Percentiles rank a stretch among this genome's conserved stretches.
Evolutionary conservation across 2,888 invertebrate species (phyloP).

Genomic region (Thymelicus lineola): DNA sequence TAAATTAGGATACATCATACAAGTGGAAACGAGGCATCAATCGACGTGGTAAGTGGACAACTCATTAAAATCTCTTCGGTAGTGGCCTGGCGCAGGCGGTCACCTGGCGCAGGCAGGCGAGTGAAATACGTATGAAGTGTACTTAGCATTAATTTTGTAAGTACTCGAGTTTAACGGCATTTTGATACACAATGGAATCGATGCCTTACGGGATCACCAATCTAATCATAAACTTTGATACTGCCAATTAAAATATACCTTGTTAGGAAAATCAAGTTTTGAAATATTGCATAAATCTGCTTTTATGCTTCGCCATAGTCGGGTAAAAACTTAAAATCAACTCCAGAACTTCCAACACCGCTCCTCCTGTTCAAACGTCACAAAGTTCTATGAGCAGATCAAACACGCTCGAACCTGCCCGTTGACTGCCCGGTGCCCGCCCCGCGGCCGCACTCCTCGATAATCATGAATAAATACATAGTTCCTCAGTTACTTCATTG

Average conservation of each 20-base stretch:
- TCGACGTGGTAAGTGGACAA: too few species aligned
- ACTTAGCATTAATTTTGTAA: too few species aligned
- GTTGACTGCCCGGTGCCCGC: background rate
- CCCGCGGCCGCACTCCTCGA: background rate
- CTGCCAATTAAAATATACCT: too few species aligned
- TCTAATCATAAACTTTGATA: too few species aligned
- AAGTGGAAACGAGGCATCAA: too few species aligned
- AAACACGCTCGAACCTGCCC: conserved; percentile 4
- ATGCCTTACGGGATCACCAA: too few species aligned
- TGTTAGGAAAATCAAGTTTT: too few species aligned
- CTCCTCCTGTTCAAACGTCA: conserved; percentile 4
- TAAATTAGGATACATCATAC: background rate
- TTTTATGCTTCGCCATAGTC: background rate
- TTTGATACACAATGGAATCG: too few species aligned
- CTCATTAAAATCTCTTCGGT: too few species aligned
- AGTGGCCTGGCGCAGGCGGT: too few species aligned
- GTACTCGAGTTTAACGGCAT: background rate
- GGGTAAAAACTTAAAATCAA: conserved; percentile 29
- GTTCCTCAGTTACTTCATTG: conserved; percentile 29
- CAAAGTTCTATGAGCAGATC: conserved; percentile 30
- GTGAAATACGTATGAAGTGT: too few species aligned
- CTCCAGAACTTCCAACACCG: conserved; percentile 6
- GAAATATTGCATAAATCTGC: background rate
- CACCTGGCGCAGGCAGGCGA: too few species aligned
- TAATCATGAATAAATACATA: conserved; percentile 33